Conservation (phyloP, 2,797 vertebrate genomes). For the Miichthys miiuy region DNA sequence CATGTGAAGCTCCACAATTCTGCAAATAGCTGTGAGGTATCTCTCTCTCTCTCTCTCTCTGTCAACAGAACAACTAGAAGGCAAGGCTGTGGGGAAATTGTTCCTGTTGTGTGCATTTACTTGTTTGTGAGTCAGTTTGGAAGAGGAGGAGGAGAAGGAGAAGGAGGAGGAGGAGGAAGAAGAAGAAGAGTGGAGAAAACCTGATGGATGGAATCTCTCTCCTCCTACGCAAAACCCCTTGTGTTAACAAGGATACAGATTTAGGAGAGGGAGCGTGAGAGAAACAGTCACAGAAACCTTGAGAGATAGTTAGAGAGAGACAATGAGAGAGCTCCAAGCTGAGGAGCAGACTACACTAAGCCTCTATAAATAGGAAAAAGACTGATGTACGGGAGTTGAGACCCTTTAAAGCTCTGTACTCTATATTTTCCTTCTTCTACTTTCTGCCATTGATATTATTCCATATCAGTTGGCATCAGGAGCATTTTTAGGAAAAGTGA, state of each 20-base stretch:
- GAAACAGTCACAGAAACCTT: constrained; percentile 56
- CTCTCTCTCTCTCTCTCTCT: constrained; percentile 27
- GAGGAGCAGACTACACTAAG: constrained; percentile 41
- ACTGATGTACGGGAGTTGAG: constrained; percentile 36
- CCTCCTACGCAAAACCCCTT: constrained; percentile 61
- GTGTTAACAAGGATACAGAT: constrained; percentile 74
- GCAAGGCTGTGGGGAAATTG: constrained; percentile 29
- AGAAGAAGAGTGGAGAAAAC: constrained; percentile 24
- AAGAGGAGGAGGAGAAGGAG: constrained; percentile 29
- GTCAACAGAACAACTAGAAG: constrained; percentile 35
- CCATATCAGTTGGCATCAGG: background rate
- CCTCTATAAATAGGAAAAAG: constrained; percentile 53
- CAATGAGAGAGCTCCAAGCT: constrained; percentile 40
- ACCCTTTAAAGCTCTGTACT: constrained; percentile 23
- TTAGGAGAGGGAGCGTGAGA: constrained; percentile 52
- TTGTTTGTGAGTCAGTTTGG: constrained; percentile 58
- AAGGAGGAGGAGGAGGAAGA: constrained; percentile 9
- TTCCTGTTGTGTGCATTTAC: constrained; percentile 42
- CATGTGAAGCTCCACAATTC: constrained; percentile 50
- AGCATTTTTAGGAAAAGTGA: constrained; percentile 13
- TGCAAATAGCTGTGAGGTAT: constrained; percentile 61
- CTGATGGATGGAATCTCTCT: constrained; percentile 69
- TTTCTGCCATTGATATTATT: constrained; percentile 20
- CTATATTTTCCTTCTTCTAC: background rate
- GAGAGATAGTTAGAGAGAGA: constrained; percentile 54